Conservation (phyloP, 2,888 invertebrate genomes). For the Sepioteuthis lessoniana region DNA sequence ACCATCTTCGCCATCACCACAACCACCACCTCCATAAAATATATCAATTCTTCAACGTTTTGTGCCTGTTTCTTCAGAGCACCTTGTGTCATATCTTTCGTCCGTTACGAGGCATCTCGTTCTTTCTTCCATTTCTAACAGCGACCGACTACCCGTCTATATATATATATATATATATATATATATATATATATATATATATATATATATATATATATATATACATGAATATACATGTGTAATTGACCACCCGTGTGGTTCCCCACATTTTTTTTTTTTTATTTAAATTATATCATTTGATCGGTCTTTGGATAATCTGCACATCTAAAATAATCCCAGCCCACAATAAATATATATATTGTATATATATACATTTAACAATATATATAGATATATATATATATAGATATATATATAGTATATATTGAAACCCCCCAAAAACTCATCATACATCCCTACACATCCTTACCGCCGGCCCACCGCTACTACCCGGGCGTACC, state of each 20-base stretch:
- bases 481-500: constrained; percentile 15
- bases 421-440: not conserved
- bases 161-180: not conserved
- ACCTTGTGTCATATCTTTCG: not conserved
- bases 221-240: not conserved
- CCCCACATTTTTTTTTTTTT: not conserved
- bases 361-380: not conserved
- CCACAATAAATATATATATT: not conserved
- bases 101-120: not conserved
- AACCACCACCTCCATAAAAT: not conserved
- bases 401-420: not conserved
- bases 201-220: not conserved
- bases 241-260: not conserved
- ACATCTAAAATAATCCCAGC: not conserved
- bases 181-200: not conserved
- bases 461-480: constrained; percentile 6
- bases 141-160: not conserved
- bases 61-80: not conserved
- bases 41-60: not conserved
- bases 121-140: not conserved
- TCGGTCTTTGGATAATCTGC: not conserved
- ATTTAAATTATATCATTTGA: not conserved
- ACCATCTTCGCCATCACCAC: not conserved
- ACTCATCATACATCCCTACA: constrained; percentile 33
- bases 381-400: too few relatives aligned